Base-by-base conservation (phyloP, 30 jellyfish, hydroid and myxozoan species). In the Aurelia sp. region DNA sequence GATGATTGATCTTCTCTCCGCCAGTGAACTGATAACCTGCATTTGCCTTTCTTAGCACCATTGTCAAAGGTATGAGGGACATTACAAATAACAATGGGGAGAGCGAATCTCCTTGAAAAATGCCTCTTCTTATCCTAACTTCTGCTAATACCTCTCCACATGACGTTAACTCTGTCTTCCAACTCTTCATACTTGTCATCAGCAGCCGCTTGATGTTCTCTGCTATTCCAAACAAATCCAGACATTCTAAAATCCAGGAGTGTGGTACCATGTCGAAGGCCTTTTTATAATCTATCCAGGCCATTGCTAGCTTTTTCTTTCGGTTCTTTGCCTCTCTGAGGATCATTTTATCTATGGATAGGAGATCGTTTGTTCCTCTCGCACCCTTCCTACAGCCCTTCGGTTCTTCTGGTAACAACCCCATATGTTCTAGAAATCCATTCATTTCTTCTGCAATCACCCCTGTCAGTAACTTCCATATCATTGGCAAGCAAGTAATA, bases 81-180 rank as follows among this genome's bases (percentile, higher is more conserved):
- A 57, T 57, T 57, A 57, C 66, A 57, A 57, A 57, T 57, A 57
- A 57, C 17, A 57, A n/a, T 57, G 66, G 66, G 17, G 66, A 57
- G 66, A 57, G 66, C 19, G 66, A 57, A 57, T 57, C 66, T 57
- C 66, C 66, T 57, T 57, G 66, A 57, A 57, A 27, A 27, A 27
- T 57, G 66, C 66, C 66, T 57, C 66, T 57, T 65, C 48, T 65
- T 65, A 30, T 30, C 76, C 76, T 2, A 57, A 57, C 17, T 57
- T 57, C 66, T 57, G 66, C 33, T 65, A 65, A 65, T 65, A 65
- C 76, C 76, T 65, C 76, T 65, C 76, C 76, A 65, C 35, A 65
- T 65, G 76, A 65, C 22, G 76, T 65, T 65, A 65, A 65, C 1
- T 65, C 48, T 30, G 76, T 65, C 76, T 65, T 65, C 76, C 76